phyloP scores from a whole-genome alignment of 2,888 invertebrate genomes.

The Thymelicus acteon region DNA sequence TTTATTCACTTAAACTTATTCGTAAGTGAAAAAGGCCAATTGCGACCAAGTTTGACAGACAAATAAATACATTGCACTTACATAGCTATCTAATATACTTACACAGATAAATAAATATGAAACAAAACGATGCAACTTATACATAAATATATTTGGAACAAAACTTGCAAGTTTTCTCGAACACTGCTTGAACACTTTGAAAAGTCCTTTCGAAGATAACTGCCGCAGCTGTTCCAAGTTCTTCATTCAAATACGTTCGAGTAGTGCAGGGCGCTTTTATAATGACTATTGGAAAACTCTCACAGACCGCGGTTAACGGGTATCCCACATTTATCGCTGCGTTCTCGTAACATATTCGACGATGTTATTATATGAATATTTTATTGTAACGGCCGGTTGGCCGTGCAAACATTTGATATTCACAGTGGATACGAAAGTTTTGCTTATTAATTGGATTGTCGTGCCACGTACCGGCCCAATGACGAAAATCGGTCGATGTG shows the following conservation, averaged over 20 bases:
- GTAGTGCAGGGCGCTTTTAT: conserved; percentile 33
- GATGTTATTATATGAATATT: conserved; percentile 76
- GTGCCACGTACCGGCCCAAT: conserved; percentile 55
- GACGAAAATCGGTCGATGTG: conserved; percentile 69
- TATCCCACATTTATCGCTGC: conserved; percentile 21
- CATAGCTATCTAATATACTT: too few species aligned
- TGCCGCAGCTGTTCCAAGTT: conserved; percentile 32
- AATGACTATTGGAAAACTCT: conserved; percentile 37
- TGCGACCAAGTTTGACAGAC: too few species aligned
- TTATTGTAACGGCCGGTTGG: conserved; percentile 67
- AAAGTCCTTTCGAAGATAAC: conserved; percentile 34
- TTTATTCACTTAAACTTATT: too few species aligned
- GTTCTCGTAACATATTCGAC: conserved; percentile 50
- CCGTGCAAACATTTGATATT: conserved; percentile 71
- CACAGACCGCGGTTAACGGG: conserved; percentile 19
- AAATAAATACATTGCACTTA: too few species aligned
- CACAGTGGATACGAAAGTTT: conserved; percentile 76
- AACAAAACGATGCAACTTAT: conserved; percentile 1
- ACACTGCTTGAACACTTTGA: conserved; percentile 19
- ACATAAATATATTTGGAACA: conserved; percentile 1
- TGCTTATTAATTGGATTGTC: conserved; percentile 80
- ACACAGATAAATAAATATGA: neutral
- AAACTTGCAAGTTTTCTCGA: conserved; percentile 12
- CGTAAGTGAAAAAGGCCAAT: too few species aligned
- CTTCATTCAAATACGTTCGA: conserved; percentile 35